Evolutionary conservation across 2,888 invertebrate genomes (phyloP).

Genomic region (Alviniconcha strummeri): DNA sequence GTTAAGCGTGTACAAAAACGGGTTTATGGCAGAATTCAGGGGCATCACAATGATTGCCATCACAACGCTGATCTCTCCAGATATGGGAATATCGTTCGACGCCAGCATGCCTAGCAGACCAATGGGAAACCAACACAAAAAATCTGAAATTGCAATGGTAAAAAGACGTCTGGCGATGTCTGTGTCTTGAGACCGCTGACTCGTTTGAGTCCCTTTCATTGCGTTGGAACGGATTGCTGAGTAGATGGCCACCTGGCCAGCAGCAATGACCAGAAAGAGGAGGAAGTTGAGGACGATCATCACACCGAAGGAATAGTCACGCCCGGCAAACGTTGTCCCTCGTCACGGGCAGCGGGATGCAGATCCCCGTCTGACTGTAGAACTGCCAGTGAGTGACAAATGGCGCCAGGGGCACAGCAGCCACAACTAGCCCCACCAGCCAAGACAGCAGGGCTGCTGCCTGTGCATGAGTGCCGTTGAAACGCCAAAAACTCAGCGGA

Average conservation of each 20-base stretch:
- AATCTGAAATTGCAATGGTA: background rate
- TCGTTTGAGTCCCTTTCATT: background rate
- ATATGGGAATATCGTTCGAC: background rate
- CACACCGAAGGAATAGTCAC: background rate
- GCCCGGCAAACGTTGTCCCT: slow-evolving; percentile 28
- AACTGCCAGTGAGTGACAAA: slow-evolving; percentile 54
- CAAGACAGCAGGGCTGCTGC: slow-evolving; percentile 52
- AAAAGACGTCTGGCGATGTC: background rate
- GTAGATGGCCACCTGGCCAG: background rate
- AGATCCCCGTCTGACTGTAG: slow-evolving; percentile 62
- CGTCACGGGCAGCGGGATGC: slow-evolving; percentile 70
- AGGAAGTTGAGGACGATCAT: slow-evolving; percentile 8
- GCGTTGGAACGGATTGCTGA: background rate
- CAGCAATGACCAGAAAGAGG: slow-evolving; percentile 2
- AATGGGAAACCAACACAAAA: slow-evolving; percentile 12
- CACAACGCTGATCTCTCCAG: background rate
- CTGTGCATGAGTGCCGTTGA: slow-evolving; percentile 53
- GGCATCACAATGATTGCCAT: background rate
- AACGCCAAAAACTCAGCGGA: slow-evolving; percentile 73
- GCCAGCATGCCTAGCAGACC: slow-evolving; percentile 3
- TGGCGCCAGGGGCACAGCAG: slow-evolving; percentile 62
- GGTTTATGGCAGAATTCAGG: background rate
- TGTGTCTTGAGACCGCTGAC: background rate
- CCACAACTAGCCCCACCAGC: slow-evolving; percentile 56
- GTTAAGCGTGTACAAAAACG: background rate